These are phyloP conservation scores for Hirundo rustica DNA, from an alignment of 2,797 vertebrate genomes.

Conservation along the genomic window DNA sequence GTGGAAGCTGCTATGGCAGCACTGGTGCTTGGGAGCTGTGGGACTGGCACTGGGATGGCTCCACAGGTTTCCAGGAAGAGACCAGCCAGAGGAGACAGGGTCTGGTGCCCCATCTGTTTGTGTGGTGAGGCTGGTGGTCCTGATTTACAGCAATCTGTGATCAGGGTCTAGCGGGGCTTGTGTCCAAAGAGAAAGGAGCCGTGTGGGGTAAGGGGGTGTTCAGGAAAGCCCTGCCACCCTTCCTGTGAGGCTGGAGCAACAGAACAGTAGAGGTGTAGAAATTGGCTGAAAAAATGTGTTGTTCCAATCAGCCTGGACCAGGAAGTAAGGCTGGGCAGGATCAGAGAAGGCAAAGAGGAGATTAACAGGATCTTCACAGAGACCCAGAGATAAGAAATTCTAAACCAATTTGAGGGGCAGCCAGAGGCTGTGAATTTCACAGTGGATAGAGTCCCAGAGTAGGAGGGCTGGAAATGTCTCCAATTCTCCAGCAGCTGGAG, in stretches of 20 bases:
- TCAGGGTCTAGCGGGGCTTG: neutral
- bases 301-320: neutral
- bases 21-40: rapidly evolving
- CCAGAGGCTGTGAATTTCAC: too few species aligned
- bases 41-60: neutral
- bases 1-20: neutral
- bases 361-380: neutral
- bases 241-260: neutral
- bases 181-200: neutral
- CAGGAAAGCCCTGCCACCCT: rapidly evolving
- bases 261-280: neutral
- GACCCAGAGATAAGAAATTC: neutral
- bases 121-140: neutral
- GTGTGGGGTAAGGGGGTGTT: rapidly evolving
- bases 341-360: neutral
- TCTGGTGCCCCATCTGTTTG: neutral
- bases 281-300: neutral
- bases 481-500: neutral
- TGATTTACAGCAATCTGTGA: neutral
- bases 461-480: neutral
- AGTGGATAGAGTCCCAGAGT: neutral
- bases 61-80: neutral
- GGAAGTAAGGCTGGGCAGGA: neutral
- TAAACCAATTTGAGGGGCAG: neutral
- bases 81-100: rapidly evolving